A percentile compares a stretch with the other conserved stretches of the same genome.
Evolutionary conservation across 2,113 vertebrate species (phyloP).

Genomic region (Zosterops hypoxanthus): DNA sequence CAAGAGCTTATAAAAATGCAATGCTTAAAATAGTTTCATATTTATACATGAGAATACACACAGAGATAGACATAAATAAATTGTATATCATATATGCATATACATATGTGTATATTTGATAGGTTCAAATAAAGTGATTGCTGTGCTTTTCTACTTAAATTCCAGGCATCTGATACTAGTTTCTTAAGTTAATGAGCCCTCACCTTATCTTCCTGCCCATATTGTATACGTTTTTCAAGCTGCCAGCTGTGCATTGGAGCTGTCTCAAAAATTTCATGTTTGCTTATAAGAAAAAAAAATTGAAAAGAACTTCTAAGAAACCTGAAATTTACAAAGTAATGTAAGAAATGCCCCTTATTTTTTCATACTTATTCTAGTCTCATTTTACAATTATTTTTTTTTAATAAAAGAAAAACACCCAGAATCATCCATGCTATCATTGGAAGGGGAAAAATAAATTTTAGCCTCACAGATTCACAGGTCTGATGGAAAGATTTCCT

Average conservation of each 20-base stretch:
- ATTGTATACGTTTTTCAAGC: slow-evolving; percentile 31
- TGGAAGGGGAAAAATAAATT: background rate
- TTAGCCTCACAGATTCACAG: background rate
- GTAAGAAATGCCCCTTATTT: background rate
- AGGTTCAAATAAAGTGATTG: background rate
- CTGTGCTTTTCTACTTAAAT: slow-evolving; percentile 17
- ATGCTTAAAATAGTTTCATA: background rate
- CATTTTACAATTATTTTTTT: background rate
- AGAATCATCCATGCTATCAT: background rate
- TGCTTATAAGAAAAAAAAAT: slow-evolving; percentile 8
- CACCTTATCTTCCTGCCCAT: slow-evolving; percentile 49
- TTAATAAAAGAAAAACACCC: background rate
- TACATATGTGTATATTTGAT: background rate
- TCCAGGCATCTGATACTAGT: slow-evolving; percentile 8
- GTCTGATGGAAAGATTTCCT: background rate
- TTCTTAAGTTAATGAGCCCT: slow-evolving; percentile 45
- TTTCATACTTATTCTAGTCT: background rate
- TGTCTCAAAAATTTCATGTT: background rate
- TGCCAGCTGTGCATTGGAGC: slow-evolving; percentile 5
- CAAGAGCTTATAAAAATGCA: background rate
- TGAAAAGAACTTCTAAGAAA: background rate
- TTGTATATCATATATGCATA: background rate
- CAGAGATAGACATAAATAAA: background rate
- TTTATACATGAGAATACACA: background rate
- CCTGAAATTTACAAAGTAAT: background rate